Evolutionary conservation across 2,113 vertebrate species (phyloP).

Genomic region (Dermatemys mawii): DNA sequence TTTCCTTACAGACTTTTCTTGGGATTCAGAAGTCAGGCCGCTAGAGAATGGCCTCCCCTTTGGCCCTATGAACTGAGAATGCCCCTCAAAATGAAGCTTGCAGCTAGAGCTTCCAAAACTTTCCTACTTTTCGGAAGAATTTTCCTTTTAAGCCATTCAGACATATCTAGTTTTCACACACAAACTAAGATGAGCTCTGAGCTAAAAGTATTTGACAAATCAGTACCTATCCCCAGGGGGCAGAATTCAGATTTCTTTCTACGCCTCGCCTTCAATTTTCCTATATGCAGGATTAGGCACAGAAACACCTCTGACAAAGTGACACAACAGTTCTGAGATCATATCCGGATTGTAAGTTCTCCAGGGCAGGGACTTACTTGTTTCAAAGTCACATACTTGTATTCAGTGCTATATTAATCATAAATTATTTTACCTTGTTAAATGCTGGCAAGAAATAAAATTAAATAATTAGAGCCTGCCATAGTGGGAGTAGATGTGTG

Average conservation of each 20-base stretch:
- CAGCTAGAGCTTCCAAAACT: not conserved
- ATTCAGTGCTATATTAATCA: not conserved
- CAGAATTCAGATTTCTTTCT: not conserved
- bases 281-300: too few relatives aligned
- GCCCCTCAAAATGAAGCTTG: not conserved
- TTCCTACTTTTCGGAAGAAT: not conserved
- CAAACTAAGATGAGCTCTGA: not conserved
- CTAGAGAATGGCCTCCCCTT: not conserved
- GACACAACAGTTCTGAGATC: not conserved
- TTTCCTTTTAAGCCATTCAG: not conserved
- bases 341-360: not conserved
- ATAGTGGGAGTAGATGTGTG: rapidly evolving
- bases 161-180: not conserved
- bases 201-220: not conserved
- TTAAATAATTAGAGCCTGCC: not conserved
- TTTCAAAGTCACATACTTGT: not conserved
- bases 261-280: not conserved
- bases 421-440: not conserved
- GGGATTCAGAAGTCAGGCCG: not conserved
- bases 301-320: not conserved
- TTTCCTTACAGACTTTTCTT: not conserved
- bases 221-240: not conserved
- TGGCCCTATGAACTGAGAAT: not conserved
- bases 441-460: not conserved
- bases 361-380: not conserved